These are phyloP conservation scores for Chrysotoxum bicinctum DNA, from an alignment of 2,888 invertebrate species.

Conservation along the genomic window DNA sequence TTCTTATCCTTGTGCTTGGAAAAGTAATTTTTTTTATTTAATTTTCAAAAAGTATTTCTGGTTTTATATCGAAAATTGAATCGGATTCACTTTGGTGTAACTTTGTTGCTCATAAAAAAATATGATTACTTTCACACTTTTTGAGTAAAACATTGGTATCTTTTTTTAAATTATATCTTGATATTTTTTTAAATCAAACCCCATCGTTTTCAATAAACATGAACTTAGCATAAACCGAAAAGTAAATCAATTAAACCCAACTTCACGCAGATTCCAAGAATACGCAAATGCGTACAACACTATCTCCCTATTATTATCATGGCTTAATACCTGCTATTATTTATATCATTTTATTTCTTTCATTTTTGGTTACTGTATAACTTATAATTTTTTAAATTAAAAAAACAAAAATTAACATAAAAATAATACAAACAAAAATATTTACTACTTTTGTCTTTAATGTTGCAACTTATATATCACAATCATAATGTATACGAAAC, in stretches of 20 bases:
- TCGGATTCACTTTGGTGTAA: slow-evolving; percentile 11
- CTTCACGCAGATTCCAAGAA: background rate
- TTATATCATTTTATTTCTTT: slow-evolving; percentile 64
- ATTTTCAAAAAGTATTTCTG: slow-evolving; percentile 1
- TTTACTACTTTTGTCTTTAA: slow-evolving; percentile 81
- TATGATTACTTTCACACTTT: background rate
- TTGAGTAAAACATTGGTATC: background rate
- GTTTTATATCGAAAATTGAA: background rate
- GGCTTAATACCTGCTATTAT: slow-evolving; percentile 41
- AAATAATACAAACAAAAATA: slow-evolving; percentile 72
- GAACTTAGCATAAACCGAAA: background rate
- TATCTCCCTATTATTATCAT: background rate
- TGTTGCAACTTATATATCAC: slow-evolving; percentile 81
- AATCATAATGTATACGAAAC: slow-evolving; percentile 63
- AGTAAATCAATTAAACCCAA: background rate
- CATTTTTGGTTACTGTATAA: slow-evolving; percentile 57
- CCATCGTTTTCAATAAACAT: background rate
- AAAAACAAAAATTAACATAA: slow-evolving; percentile 56
- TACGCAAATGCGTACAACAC: slow-evolving; percentile 7
- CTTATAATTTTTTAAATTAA: slow-evolving; percentile 57
- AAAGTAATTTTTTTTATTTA: slow-evolving; percentile 18
- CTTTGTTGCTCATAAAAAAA: background rate
- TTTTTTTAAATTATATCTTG: background rate
- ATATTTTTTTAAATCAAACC: background rate
- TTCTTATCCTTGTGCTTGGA: slow-evolving; percentile 62